Evolutionary conservation across 2,113 vertebrate species (phyloP), one percentile per base, ranked within the genome.

Genomic region (Odocoileus virginianus): DNA sequence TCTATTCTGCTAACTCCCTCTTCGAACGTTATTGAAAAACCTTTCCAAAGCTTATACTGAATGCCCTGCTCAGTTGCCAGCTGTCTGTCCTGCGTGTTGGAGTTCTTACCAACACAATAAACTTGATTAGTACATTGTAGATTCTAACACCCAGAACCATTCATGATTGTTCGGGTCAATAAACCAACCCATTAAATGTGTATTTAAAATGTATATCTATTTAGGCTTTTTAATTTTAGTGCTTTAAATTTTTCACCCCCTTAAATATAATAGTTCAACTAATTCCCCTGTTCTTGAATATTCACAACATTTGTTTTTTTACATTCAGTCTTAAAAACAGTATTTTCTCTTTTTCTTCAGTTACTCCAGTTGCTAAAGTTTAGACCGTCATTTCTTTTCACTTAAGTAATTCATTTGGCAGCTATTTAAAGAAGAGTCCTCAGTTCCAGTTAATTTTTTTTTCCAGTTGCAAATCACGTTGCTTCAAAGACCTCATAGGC

Each of bases 1-100:
- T 52, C 25, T 96, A 30, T 91, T 97, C 89, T 92, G 84, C 94
- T 96, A 33, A 94, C 28, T 94, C 43, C 40, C 19, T 89, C 3
- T 2, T 85, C 33, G 12, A 11, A 94, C 85, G 86, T 52, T 43
- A 54, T 3, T 45, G 54, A 28, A 27, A 81, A 96, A 30, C 21
- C 27, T 52, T 95, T 78, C 54, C 27, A 83, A 36, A 95, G 47
- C 88, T 55, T 40, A 50, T 47, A 12, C 57, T 86, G 23, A 81
- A 54, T 52, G 43, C 1, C 79, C 47, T 92, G 27, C 84, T 52
- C 55, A n/a, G 0, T 92, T 43, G 58, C 52, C 36, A 60, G 2
- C 27, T 87, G 1, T 15, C 60, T 60, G 60, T 60, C 79, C 40
- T 12, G 7, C 28, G 2, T 67, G 5, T 91, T 89, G 81, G 33